These are phyloP conservation scores for Limnothrissa miodon DNA, from an alignment of 2,113 vertebrate species.

Conservation along the genomic window DNA sequence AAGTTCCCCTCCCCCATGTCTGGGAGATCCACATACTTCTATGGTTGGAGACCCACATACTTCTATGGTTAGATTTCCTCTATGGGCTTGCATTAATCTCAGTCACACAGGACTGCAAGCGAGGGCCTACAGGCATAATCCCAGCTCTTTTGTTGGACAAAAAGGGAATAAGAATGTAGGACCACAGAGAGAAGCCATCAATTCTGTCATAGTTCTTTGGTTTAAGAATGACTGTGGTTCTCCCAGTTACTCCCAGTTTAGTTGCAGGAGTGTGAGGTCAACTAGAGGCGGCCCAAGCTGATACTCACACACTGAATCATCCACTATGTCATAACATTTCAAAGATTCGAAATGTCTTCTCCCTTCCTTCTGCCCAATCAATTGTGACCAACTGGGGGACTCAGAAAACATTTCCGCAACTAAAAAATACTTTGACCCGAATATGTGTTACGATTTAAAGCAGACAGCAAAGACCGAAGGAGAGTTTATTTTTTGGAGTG, in stretches of 20 bases:
- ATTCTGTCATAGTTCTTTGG: not conserved
- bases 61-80: no score
- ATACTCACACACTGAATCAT: not conserved
- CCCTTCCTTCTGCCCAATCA: no score
- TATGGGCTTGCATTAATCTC: no score
- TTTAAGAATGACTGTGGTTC: not conserved
- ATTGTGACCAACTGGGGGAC: no score
- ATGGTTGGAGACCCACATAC: no score
- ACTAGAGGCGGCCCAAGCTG: not conserved
- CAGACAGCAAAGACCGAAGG: not conserved
- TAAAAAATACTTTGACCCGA: not conserved
- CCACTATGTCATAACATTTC: not conserved
- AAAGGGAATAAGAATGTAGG: not conserved
- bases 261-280: not conserved
- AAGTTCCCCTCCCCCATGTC: not conserved
- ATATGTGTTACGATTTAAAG: not conserved
- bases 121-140: not conserved
- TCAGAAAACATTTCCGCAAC: not conserved
- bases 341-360: not conserved
- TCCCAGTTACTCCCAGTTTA: not conserved
- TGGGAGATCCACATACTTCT: not conserved
- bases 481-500: not conserved
- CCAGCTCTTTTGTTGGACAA: not conserved
- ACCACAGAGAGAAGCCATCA: not conserved
- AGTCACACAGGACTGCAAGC: not conserved